phyloP scores from a whole-genome alignment of 2,113 vertebrate genomes.

The Limanda limanda region DNA sequence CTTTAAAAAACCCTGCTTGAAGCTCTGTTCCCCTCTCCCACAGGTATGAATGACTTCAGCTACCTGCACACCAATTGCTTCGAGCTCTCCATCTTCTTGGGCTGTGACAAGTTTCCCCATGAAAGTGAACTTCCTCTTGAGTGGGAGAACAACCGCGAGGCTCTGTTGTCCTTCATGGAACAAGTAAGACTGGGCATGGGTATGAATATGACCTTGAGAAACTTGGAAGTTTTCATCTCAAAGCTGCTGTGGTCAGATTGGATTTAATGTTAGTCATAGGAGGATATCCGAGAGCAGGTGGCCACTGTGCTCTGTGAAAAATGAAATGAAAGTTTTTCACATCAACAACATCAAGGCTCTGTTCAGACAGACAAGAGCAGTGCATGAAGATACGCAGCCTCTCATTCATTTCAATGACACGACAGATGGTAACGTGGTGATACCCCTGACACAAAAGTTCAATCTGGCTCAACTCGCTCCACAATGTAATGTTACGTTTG shows the following conservation, averaged over 20 bases:
- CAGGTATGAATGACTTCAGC: slow-evolving; percentile 98
- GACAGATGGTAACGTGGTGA: no score
- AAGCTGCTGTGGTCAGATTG: not conserved
- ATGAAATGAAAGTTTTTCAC: no score
- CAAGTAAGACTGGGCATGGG: slow-evolving; percentile 80
- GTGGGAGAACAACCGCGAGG: slow-evolving; percentile 97
- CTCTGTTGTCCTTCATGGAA: slow-evolving; percentile 93
- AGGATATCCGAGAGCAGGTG: no score
- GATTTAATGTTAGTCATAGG: not conserved
- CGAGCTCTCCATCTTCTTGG: slow-evolving; percentile 93
- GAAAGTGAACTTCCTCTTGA: slow-evolving; percentile 90
- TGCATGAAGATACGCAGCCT: no score
- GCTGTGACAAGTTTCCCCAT: slow-evolving; percentile 97
- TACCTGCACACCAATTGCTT: slow-evolving; percentile 97
- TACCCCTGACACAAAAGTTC: no score
- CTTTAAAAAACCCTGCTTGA: not conserved
- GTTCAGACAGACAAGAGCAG: no score
- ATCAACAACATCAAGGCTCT: no score
- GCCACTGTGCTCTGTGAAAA: no score
- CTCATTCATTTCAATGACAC: no score
- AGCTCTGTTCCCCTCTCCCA: not conserved
- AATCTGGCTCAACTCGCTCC: no score
- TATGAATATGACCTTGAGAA: no score
- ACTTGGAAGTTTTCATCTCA: not conserved
- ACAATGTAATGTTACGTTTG: no score